These are phyloP conservation scores for Leucophenga varia DNA, from an alignment of 1,140 invertebrate genomes.

Conservation along the genomic window DNA sequence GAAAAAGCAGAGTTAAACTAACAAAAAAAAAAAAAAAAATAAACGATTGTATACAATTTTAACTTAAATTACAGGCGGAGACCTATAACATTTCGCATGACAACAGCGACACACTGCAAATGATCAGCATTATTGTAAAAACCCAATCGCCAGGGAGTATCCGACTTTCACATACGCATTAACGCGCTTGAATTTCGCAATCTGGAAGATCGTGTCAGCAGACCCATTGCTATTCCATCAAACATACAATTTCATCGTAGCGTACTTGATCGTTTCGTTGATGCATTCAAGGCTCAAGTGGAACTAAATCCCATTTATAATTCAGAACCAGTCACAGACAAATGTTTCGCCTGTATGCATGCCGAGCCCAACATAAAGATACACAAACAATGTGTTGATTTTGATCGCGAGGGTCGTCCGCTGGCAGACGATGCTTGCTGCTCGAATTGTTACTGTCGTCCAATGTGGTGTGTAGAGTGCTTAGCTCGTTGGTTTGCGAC, in stretches of 20 bases:
- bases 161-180: slow-evolving; percentile 69
- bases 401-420: slow-evolving; percentile 40
- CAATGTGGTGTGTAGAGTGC: slow-evolving; percentile 87
- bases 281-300: slow-evolving; percentile 78
- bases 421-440: slow-evolving; percentile 55
- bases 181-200: slow-evolving; percentile 78
- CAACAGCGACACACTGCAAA: slow-evolving; percentile 70
- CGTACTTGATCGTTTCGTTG: slow-evolving; percentile 80
- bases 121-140: slow-evolving; percentile 78
- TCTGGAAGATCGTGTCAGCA: slow-evolving; percentile 73
- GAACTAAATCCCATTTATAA: slow-evolving; percentile 70
- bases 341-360: slow-evolving; percentile 88
- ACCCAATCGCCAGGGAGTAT: slow-evolving; percentile 61
- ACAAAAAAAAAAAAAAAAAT: background rate
- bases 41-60: background rate
- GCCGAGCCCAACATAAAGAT: slow-evolving; percentile 78
- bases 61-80: slow-evolving; percentile 62
- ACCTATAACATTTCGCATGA: slow-evolving; percentile 69
- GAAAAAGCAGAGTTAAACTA: background rate
- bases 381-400: slow-evolving; percentile 67
- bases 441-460: slow-evolving; percentile 67
- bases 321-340: slow-evolving; percentile 70
- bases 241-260: slow-evolving; percentile 79
- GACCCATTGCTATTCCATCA: slow-evolving; percentile 72
- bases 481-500: slow-evolving; percentile 88